These are phyloP conservation scores for Fragum whitleyi DNA, from an alignment of 2,888 invertebrate species.

Conservation along the genomic window DNA sequence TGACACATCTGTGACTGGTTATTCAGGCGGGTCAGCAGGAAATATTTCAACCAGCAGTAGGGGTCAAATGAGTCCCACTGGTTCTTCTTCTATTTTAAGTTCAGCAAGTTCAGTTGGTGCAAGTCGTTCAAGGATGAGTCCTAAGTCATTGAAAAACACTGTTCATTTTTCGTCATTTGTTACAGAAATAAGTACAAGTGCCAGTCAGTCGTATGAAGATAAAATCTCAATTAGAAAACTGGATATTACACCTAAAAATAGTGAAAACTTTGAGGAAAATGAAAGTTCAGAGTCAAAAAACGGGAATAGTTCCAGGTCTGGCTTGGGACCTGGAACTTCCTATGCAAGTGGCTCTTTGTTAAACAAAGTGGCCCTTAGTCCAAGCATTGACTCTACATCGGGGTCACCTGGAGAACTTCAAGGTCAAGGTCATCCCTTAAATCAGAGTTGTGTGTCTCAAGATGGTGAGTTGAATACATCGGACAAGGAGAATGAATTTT, in stretches of 20 bases:
- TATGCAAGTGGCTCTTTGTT: conserved; percentile 63
- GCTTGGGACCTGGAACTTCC: conserved; percentile 40
- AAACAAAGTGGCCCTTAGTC: conserved; percentile 74
- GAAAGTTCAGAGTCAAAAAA: conserved; percentile 27
- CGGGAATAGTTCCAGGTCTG: conserved; percentile 40
- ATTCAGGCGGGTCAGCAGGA: conserved; percentile 38
- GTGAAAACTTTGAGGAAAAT: conserved; percentile 62
- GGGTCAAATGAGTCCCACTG: conserved; percentile 64
- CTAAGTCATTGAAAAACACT: conserved; percentile 77
- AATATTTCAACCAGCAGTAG: conserved; percentile 55
- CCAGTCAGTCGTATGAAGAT: conserved; percentile 77
- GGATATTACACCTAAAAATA: conserved; percentile 70
- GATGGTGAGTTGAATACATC: conserved; percentile 74
- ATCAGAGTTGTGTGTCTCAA: conserved; percentile 43
- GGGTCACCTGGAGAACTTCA: conserved; percentile 67
- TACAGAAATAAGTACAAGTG: conserved; percentile 78
- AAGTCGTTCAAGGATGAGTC: conserved; percentile 72
- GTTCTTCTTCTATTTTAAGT: conserved; percentile 62
- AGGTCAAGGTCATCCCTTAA: conserved; percentile 67
- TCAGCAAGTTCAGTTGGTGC: conserved; percentile 67
- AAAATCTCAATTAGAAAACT: conserved; percentile 71
- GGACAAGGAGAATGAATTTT: conserved; percentile 78
- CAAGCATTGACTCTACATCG: conserved; percentile 70
- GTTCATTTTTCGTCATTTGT: conserved; percentile 80
- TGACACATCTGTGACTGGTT: conserved; percentile 50